Conservation (phyloP, 2,888 invertebrate genomes). For the Criorhina ranunculi region DNA sequence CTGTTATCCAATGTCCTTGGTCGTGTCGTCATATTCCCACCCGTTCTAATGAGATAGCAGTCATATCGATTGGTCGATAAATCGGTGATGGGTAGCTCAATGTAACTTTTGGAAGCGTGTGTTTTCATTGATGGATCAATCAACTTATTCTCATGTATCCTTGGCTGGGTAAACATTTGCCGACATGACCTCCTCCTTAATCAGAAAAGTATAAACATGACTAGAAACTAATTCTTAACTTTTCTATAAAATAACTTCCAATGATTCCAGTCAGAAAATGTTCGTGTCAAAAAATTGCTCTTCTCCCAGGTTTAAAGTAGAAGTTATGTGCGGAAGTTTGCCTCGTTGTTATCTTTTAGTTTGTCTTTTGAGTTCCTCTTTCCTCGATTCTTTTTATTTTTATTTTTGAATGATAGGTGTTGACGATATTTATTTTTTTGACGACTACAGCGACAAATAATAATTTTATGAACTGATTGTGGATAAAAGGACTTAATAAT, state of each 20-base stretch:
- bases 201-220: constrained; percentile 18
- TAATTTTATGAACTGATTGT: not conserved
- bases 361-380: not conserved
- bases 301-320: constrained; percentile 5
- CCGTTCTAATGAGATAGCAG: not conserved
- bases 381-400: not conserved
- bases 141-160: not conserved
- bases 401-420: not conserved
- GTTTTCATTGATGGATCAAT: constrained; percentile 8
- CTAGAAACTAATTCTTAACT: constrained; percentile 15
- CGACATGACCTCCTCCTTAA: not conserved
- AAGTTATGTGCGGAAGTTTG: constrained; percentile 24
- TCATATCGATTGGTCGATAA: constrained; percentile 25
- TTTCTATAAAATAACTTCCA: constrained; percentile 22
- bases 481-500: not conserved
- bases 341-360: constrained; percentile 5
- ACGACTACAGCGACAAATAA: not conserved
- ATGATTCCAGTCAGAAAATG: constrained; percentile 28
- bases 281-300: constrained; percentile 33
- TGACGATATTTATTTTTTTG: not conserved
- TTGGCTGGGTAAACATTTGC: not conserved
- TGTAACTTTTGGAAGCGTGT: not conserved
- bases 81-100: constrained; percentile 22
- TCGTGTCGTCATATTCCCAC: not conserved
- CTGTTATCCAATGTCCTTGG: not conserved